Base-by-base conservation (phyloP, 2,797 vertebrate genomes). In the Lindbergichthys nudifrons region DNA sequence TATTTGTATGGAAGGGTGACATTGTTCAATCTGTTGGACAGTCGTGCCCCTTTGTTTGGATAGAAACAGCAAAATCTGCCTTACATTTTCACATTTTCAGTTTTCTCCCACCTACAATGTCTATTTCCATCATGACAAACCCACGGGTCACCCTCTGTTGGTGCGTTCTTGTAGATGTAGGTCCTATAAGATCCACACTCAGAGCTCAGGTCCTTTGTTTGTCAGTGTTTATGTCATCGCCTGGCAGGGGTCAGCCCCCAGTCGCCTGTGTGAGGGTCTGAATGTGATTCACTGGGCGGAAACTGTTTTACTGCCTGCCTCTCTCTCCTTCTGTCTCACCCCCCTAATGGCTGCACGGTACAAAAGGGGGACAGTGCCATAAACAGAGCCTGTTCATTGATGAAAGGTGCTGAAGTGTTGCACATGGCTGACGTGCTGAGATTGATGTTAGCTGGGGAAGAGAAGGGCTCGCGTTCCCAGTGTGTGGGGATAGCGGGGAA, bases 231-330 rank as follows among this genome's bases (percentile, higher is more conserved):
- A 90, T 92, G 92, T 90, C 89, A 90, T 80, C 61, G 91, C 88
- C 87, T 93, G 88, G 91, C 88, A 93, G 90, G 91, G 91, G 90
- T 91, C 91, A 88, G 83, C 86, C 86, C 85, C 88, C 85, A 89
- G 88, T 90, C 67, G 88, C 80, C 88, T 65, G 87, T 85, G 87
- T 82, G 85, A 88, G 88, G 77, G 85, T 79, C 88, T 92, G 87
- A 93, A 92, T 92, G 88, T 93, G 91, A 94, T 94, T 92, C 91
- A 94, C 92, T 89, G 91, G 90, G 92, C 83, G 92, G 90, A 93
- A 94, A 92, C 87, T 89, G 85, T 94, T 94, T 93, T 92, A 93
- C 79, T 89, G 92, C 91, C 77, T 83, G 86, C 87, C 73, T 86
- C 86, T 85, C 86, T 85, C 79, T 65, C 77, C 81, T 86, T 85